phyloP scores from a whole-genome alignment of 2,113 vertebrate genomes.

The Leptosomus discolor region DNA sequence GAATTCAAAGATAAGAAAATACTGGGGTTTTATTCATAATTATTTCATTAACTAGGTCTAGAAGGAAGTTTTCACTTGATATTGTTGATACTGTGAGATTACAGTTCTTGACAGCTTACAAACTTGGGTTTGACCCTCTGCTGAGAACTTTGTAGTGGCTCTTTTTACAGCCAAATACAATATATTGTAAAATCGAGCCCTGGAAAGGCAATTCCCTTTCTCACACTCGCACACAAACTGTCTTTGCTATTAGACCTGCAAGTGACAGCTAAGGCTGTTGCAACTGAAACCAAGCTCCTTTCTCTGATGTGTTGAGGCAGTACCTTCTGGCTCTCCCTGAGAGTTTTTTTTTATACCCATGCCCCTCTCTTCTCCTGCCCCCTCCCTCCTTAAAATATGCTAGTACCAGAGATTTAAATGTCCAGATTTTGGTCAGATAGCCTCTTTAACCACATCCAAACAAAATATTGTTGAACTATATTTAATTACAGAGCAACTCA shows the following conservation, averaged over 20 bases:
- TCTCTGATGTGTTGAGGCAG: not conserved
- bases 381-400: not conserved
- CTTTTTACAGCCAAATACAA: not conserved
- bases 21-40: not conserved
- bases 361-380: not conserved
- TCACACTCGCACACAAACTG: not conserved
- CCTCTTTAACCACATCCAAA: not conserved
- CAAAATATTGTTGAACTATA: not conserved
- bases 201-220: not conserved
- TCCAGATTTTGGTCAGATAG: not conserved
- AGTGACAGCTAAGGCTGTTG: not conserved
- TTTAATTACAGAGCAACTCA: not conserved
- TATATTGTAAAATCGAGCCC: not conserved
- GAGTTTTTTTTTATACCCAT: rapidly evolving
- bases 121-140: not conserved
- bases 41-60: not conserved
- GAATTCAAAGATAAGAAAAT: not conserved
- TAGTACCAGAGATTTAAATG: not conserved
- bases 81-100: not conserved
- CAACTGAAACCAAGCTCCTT: not conserved
- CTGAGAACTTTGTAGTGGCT: not conserved
- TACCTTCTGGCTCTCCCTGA: not conserved
- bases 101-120: not conserved
- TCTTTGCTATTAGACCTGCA: not conserved
- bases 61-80: not conserved